Base-by-base conservation (phyloP, 2,888 invertebrate species). In the Vesta saturnalis region DNA sequence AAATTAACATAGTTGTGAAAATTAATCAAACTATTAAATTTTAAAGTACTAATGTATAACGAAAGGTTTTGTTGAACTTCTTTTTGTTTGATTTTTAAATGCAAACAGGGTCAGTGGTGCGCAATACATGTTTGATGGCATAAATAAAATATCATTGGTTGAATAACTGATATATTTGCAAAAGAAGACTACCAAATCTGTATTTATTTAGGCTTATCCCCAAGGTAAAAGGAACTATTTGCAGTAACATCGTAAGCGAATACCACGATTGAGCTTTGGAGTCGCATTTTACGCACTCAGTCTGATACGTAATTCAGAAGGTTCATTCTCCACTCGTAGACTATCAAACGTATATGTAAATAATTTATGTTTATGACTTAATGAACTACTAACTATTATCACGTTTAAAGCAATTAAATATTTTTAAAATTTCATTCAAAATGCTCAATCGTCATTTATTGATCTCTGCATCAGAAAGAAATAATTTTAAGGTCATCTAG, bases 101-200 rank as follows among this genome's bases (percentile, higher is more conserved):
- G 19, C 19, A 19, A 52, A 52, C 52, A 21, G 14, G 47, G 16
- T 47, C 47, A 47, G 6, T 47, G 16, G 47, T 47, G 47, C 47
- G 16, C 47, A 14, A 16, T 47, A 47, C 16, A 12, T 52, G 52
- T 5, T 18, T 52, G 52, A 19, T 12, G 8, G 52, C n/a, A 52
- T 52, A 52, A 52, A 52, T 52, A 52, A 52, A 52, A 52, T 52
- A 52, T 52, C 52, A 52, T 52, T 21, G 52, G 52, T n/a, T 52
- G 52, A 52, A 52, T 52, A 52, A 52, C 52, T 52, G 21, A 52
- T 52, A 52, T 52, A 52, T 52, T 52, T 52, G 52, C 52, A n/a
- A 52, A 52, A 52, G 52, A 52, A 19, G 52, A 15, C 52, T 52
- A 52, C 19, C 18, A 52, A 52, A 52, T 52, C 52, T 52, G 52